Conservation (phyloP, 2,797 vertebrate species). For the Scyliorhinus canicula region DNA sequence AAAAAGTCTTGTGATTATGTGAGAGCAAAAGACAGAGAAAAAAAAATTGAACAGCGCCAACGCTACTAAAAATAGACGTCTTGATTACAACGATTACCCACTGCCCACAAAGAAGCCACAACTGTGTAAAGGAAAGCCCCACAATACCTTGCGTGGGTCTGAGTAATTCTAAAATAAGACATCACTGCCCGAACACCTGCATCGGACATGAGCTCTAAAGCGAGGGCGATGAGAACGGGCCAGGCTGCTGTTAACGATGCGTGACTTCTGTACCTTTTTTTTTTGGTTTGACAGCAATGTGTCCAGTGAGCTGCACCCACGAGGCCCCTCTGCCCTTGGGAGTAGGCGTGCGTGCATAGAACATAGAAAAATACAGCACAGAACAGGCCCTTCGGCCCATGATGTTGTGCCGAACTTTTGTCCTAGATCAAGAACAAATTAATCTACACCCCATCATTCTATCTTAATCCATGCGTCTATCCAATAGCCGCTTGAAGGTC, state of each 20-base stretch:
- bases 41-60: neutral
- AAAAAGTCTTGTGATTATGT: constrained; percentile 20
- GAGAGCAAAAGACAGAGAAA: neutral
- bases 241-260: neutral
- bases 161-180: constrained; percentile 24
- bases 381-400: too few species aligned
- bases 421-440: too few species aligned
- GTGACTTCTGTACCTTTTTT: neutral
- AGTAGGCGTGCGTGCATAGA: neutral
- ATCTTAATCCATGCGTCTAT: too few species aligned
- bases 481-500: too few species aligned
- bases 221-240: neutral
- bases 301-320: neutral
- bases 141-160: constrained; percentile 18
- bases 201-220: neutral
- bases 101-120: constrained; percentile 36
- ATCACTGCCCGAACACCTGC: constrained; percentile 5
- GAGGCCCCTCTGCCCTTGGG: neutral
- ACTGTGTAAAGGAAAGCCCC: constrained; percentile 16
- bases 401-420: too few species aligned
- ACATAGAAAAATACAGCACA: too few species aligned
- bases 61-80: neutral
- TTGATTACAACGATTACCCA: constrained; percentile 9
- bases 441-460: too few species aligned
- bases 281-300: neutral